Base-by-base conservation (phyloP, 2,113 vertebrate species). In the Chamaetylas fuelleborni region DNA sequence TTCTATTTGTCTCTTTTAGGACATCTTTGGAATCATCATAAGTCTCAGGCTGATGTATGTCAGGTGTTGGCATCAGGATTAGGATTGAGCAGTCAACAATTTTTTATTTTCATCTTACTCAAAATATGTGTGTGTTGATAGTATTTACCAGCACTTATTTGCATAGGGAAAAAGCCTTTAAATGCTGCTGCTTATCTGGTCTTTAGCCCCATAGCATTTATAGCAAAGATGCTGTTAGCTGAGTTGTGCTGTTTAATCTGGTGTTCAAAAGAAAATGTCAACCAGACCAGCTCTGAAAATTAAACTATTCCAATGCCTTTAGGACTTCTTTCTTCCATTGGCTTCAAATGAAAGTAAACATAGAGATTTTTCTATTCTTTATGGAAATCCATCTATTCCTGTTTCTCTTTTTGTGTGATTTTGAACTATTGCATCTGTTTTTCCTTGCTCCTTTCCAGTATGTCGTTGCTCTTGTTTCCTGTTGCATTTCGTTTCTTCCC, bases 261-360 rank as follows among this genome's bases (percentile, higher is more conserved):
- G 57, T 87, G 74, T 93, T 96, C 89, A 88, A 93, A 96, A 94
- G 81, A 88, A 96, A 97, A 96, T 96, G 90, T 94, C 88, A 95
- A 64, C 93, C 83, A 95, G 78, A 90, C 83, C 78, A 81, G 76
- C 86, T 90, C 93, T 92, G 91, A 94, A 96, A 96, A 96, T 94
- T 86, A 91, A 93, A 92, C 78, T 85, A 29, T 95, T 91, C 71
- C 72, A 64, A 24, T 91, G 96, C 90, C 93, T 96, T 90, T 91
- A 92, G 92, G 96, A 96, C 54, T 89, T 83, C 62, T 85, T 94
- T 88, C 69, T 95, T 92, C 88, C 70, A 70, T 85, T 85, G 82
- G 54, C 70, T 87, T 94, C 54, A 65, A 95, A 86, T 82, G 54
- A 84, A 93, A 93, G 94, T 81, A 95, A 93, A 81, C 45, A 64